Conservation (phyloP, 2,113 vertebrate species). For the Lycaon pictus region DNA sequence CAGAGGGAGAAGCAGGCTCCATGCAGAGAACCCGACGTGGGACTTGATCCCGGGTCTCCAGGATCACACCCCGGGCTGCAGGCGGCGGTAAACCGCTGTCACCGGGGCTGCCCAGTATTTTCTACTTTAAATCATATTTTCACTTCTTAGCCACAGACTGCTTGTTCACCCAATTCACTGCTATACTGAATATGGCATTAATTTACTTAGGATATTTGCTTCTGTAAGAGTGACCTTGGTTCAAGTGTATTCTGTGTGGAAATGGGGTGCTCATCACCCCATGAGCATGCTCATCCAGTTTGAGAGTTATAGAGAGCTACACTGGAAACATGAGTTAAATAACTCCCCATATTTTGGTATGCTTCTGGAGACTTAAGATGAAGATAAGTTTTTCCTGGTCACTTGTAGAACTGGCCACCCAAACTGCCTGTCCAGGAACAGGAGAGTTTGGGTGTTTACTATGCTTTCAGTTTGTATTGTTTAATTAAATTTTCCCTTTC, state of each 20-base stretch:
- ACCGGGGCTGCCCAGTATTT: not conserved
- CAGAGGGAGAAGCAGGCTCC: no score
- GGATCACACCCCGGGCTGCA: no score
- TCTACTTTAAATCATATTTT: not conserved
- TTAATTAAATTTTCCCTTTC: not conserved
- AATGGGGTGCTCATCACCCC: not conserved
- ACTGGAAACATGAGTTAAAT: not conserved
- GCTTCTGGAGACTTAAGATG: not conserved
- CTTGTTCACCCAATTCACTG: not conserved
- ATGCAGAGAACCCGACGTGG: no score
- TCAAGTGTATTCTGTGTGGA: not conserved
- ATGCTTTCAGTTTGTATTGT: not conserved
- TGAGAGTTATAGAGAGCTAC: not conserved
- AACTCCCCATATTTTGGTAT: not conserved
- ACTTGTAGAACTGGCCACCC: not conserved
- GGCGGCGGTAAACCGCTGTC: no score
- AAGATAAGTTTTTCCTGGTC: not conserved
- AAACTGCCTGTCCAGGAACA: not conserved
- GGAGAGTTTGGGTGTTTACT: not conserved
- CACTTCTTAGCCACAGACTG: not conserved
- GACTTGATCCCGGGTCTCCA: no score
- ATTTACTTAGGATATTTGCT: not conserved
- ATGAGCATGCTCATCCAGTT: no score
- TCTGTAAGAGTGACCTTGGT: not conserved
- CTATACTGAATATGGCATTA: not conserved